Base-by-base conservation (phyloP, 1,140 invertebrate genomes). In the Theocolax elegans region DNA sequence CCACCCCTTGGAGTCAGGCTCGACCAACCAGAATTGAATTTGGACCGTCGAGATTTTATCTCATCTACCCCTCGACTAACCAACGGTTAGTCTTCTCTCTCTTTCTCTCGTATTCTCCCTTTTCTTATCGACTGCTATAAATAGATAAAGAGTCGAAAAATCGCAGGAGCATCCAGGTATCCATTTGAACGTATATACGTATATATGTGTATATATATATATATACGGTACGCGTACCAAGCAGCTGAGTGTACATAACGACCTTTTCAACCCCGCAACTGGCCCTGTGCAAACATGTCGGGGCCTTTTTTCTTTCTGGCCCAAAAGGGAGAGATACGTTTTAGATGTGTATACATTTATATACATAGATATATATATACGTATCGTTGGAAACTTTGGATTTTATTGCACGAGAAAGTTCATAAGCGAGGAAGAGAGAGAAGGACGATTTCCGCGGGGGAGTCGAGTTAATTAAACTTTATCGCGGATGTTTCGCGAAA, bases 1-100 rank as follows among this genome's bases (percentile, higher is more conserved):
- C n/a, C n/a, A n/a, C n/a, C n/a, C n/a, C n/a, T n/a, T 75, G 77
- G 77, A 73, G 77, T 74, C 73, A 67, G 59, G 48, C 51, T 21
- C 69, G 72, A 71, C 77, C 77, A 78, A 78, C 73, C 75, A 78
- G 75, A 72, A 59, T 56, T 53, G 70, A 72, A 60, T 67, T 72
- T 66, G 72, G 71, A 73, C 72, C 67, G 69, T 62, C 71, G 21
- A 63, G 59, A 70, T 74, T 63, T 72, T 66, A 60, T 76, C 67
- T 74, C 35, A 69, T 58, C 77, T n/a, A n/a, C n/a, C n/a, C n/a
- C n/a, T n/a, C n/a, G n/a, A n/a, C n/a, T n/a, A n/a, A n/a, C n/a
- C n/a, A n/a, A n/a, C n/a, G n/a, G n/a, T n/a, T n/a, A n/a, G n/a
- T n/a, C n/a, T n/a, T n/a, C 64, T 66, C 44, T 17, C 40, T 70